These are phyloP conservation scores for Hipparchia semele DNA, from an alignment of 2,888 invertebrate species.

Conservation along the genomic window DNA sequence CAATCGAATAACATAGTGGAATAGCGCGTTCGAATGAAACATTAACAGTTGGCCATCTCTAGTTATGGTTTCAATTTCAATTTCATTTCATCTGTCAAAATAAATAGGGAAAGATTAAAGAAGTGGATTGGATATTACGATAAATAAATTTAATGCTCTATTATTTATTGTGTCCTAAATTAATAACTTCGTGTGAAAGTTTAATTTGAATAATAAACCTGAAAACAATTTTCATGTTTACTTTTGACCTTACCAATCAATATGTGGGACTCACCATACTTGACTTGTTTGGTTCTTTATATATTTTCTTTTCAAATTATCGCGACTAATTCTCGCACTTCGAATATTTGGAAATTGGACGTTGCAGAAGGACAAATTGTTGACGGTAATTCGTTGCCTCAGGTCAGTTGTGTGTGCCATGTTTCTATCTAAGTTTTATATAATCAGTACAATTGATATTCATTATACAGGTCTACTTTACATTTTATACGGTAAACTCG, in stretches of 20 bases:
- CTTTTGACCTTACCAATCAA: slow-evolving; percentile 60
- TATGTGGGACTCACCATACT: slow-evolving; percentile 83
- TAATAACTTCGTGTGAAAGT: slow-evolving; percentile 57
- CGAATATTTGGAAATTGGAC: slow-evolving; percentile 92
- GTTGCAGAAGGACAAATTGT: slow-evolving; percentile 89
- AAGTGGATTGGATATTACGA: slow-evolving; percentile 53
- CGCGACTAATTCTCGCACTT: slow-evolving; percentile 90
- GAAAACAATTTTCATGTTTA: slow-evolving; percentile 61
- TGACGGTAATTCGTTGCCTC: slow-evolving; percentile 83
- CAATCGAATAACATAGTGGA: no score
- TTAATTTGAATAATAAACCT: slow-evolving; percentile 47
- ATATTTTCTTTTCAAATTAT: slow-evolving; percentile 88
- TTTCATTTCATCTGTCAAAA: slow-evolving; percentile 48
- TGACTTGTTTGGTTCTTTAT: slow-evolving; percentile 86
- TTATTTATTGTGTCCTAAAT: slow-evolving; percentile 53
- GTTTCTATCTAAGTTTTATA: slow-evolving; percentile 33
- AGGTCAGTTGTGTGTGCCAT: slow-evolving; percentile 62
- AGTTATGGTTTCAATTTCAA: slow-evolving; percentile 4
- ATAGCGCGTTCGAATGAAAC: no score
- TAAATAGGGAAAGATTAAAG: slow-evolving; percentile 48
- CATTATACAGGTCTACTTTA: slow-evolving; percentile 36
- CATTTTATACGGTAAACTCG: slow-evolving; percentile 35
- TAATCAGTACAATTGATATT: slow-evolving; percentile 34
- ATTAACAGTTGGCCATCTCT: background rate
- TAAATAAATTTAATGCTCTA: slow-evolving; percentile 51